These are phyloP conservation scores for Lamproptera curius DNA, from an alignment of 2,888 invertebrate species.

Conservation along the genomic window DNA sequence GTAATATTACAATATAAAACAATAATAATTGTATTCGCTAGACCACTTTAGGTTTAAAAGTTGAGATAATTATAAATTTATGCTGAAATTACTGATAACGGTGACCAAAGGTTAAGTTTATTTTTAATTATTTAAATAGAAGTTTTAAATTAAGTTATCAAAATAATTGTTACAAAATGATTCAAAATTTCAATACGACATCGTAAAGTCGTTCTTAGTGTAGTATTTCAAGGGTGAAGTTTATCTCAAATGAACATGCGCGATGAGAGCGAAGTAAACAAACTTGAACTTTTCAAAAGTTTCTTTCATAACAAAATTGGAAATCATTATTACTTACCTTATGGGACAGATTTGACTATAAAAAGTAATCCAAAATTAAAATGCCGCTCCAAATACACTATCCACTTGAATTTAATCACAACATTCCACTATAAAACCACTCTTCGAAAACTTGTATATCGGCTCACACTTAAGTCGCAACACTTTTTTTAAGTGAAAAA, in stretches of 20 bases:
- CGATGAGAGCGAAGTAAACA: conserved; percentile 63
- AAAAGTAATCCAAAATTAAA: conserved; percentile 41
- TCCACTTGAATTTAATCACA: conserved; percentile 67
- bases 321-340: conserved; percentile 48
- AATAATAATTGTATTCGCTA: too few relatives aligned
- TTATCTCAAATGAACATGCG: conserved; percentile 57
- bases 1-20: too few relatives aligned
- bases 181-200: too few relatives aligned
- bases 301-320: conserved; percentile 34
- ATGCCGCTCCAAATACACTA: conserved; percentile 50
- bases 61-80: too few relatives aligned
- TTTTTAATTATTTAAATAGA: too few relatives aligned
- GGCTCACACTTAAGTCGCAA: conserved; percentile 52
- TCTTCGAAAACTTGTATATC: conserved; percentile 65
- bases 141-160: too few relatives aligned
- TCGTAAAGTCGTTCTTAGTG: too few relatives aligned
- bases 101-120: too few relatives aligned
- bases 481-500: conserved; percentile 65
- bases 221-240: conserved; percentile 28
- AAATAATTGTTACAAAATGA: too few relatives aligned
- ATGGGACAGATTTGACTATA: conserved; percentile 35
- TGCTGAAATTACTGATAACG: too few relatives aligned
- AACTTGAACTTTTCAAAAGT: conserved; percentile 57
- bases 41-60: too few relatives aligned
- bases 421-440: conserved; percentile 68